A percentile compares a stretch with the other conserved stretches of the same genome.
These are phyloP conservation scores for Lamproptera curius DNA, from an alignment of 2,888 invertebrate genomes.

Conservation along the genomic window DNA sequence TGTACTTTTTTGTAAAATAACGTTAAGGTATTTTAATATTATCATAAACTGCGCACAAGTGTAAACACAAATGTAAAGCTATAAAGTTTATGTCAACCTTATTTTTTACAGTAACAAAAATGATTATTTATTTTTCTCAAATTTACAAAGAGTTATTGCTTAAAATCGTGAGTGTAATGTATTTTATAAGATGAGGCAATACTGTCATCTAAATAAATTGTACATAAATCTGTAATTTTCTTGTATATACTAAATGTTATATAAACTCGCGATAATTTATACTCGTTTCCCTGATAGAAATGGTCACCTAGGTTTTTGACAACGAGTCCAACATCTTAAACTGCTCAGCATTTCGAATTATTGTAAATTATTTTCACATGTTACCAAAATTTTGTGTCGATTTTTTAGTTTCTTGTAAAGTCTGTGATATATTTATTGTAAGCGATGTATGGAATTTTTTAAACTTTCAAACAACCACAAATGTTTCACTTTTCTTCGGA, in stretches of 20 bases:
- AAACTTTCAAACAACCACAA: conserved; percentile 38
- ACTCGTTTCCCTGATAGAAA: conserved; percentile 55
- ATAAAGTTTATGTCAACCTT: no score
- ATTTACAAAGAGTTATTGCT: no score
- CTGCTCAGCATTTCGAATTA: conserved; percentile 30
- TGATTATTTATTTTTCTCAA: no score
- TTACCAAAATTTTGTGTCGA: conserved; percentile 33
- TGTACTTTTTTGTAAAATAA: neutral
- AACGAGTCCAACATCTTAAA: conserved; percentile 29
- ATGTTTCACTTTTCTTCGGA: conserved; percentile 24
- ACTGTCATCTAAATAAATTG: conserved; percentile 23
- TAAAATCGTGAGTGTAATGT: no score
- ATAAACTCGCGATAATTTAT: conserved; percentile 35
- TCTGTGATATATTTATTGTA: conserved; percentile 78
- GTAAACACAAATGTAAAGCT: neutral
- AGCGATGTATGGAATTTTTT: conserved; percentile 64
- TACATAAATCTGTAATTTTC: conserved; percentile 43
- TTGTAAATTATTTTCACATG: conserved; percentile 27
- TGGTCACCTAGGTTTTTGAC: conserved; percentile 57
- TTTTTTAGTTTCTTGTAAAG: conserved; percentile 66
- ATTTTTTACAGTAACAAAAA: no score
- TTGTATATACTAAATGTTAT: conserved; percentile 52
- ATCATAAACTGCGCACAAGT: neutral
- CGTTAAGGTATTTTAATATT: neutral
- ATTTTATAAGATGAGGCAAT: conserved; percentile 9